phyloP scores from a whole-genome alignment of 2,797 vertebrate species.

The Tangara arthus region DNA sequence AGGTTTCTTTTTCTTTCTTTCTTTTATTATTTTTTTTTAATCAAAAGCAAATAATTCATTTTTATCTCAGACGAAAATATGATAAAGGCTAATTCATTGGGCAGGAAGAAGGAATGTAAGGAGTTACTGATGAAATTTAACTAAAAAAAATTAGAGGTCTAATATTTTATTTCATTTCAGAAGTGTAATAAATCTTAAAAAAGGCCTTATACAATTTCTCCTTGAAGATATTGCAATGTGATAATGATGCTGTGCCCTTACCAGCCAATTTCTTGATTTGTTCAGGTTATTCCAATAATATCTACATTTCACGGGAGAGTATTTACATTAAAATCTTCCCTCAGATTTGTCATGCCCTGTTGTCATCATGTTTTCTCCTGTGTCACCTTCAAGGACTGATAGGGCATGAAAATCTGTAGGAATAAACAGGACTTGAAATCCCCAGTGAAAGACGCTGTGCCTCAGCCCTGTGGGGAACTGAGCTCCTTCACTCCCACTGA shows the following conservation, averaged over 20 bases:
- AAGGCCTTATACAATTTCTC: slow-evolving; percentile 44
- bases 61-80: slow-evolving; percentile 56
- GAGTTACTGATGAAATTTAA: slow-evolving; percentile 44
- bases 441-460: slow-evolving; percentile 27
- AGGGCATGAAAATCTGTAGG: slow-evolving; percentile 54
- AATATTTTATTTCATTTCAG: slow-evolving; percentile 60
- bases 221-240: slow-evolving; percentile 59
- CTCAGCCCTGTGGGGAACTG: not conserved
- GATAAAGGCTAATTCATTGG: slow-evolving; percentile 49
- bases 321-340: slow-evolving; percentile 71
- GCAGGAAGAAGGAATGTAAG: not conserved
- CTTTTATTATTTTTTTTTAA: not conserved
- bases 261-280: slow-evolving; percentile 66
- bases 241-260: slow-evolving; percentile 58
- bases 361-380: slow-evolving; percentile 62
- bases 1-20: not conserved
- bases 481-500: not conserved
- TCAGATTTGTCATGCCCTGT: slow-evolving; percentile 74
- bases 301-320: slow-evolving; percentile 67
- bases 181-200: slow-evolving; percentile 54
- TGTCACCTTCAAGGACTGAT: slow-evolving; percentile 76
- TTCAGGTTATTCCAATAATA: slow-evolving; percentile 71
- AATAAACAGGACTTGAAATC: slow-evolving; percentile 71
- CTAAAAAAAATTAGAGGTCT: slow-evolving; percentile 25
- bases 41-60: slow-evolving; percentile 51